Base-by-base conservation (phyloP, 2,888 invertebrate genomes). In the Dimorphilus gyrociliatus region DNA sequence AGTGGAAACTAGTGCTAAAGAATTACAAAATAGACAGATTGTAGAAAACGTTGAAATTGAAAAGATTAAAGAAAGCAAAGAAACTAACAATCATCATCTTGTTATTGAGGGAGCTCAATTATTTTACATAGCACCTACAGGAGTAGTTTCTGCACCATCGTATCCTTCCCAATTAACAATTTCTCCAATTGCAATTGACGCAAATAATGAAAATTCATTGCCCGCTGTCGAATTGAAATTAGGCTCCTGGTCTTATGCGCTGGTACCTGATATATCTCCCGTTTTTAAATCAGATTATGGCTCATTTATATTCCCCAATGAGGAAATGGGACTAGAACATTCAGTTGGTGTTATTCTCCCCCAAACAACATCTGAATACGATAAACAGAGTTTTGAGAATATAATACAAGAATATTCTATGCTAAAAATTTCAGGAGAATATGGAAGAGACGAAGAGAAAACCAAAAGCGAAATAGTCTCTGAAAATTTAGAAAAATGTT, bases 251-350 rank as follows among this genome's bases (percentile, higher is more conserved):
- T 66, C 74, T 2, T 80, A 78, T 61, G 78, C 79, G 0, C 58
- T 80, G 15, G 64, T 77, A 27, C 72, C 76, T 1, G 72, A 72
- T 2, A 68, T 72, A 16, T 76, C 78, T 3, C 76, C 76, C 2
- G 73, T 75, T 35, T 69, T 74, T 39, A 69, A 73, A 41, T 74
- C 75, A 3, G 69, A 72, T 24, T 76, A 71, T 51, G 76, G 76
- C 10, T 76, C 78, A 2, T 78, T 76, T 53, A 70, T 80, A 32
- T 71, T 80, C 41, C 78, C 79, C 1, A 76, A 79, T 58, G 64
- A 75, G 33, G 69, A 72, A n/a, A n/a, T n/a, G n/a, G 37, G 45
- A 51, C 32, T 48, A 73, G 74, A 72, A 17, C 56, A 69, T 35
- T 68, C 69, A 21, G 73, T 78, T 40, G 78, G 78, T 7, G 64